These are phyloP conservation scores for Pocillopora verrucosa DNA, from an alignment of 64 coral and sea anemone genomes.

Conservation along the genomic window DNA sequence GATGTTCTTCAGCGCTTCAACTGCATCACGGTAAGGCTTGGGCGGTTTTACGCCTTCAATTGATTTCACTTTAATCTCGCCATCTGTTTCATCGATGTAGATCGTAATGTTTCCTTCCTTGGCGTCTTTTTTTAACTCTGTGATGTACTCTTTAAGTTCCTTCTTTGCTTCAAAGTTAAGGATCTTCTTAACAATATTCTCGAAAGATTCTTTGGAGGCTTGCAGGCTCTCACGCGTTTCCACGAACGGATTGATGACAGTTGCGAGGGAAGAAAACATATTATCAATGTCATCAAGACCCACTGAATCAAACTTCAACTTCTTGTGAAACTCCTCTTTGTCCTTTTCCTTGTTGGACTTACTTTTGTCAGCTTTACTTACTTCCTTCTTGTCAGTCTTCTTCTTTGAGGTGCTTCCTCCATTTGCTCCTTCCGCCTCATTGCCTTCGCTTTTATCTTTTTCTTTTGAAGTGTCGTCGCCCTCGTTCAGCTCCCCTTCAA, in stretches of 20 bases:
- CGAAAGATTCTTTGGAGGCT: slow-evolving; percentile 73
- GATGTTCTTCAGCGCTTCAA: slow-evolving; percentile 61
- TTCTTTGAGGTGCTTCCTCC: neutral
- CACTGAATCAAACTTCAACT: slow-evolving; percentile 53
- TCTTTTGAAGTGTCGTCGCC: slow-evolving; percentile 7
- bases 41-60: slow-evolving; percentile 76
- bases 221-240: slow-evolving; percentile 65
- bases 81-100: slow-evolving; percentile 69
- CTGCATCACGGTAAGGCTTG: slow-evolving; percentile 72
- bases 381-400: too few species aligned
- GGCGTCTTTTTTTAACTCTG: slow-evolving; percentile 78
- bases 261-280: slow-evolving; percentile 63
- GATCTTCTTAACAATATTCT: slow-evolving; percentile 62
- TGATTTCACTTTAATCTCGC: slow-evolving; percentile 70
- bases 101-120: slow-evolving; percentile 82
- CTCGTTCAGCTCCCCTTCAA: slow-evolving; percentile 41
- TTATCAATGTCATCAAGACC: slow-evolving; percentile 78
- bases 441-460: neutral
- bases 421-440: slow-evolving; percentile 15
- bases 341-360: too few species aligned
- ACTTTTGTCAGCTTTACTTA: too few species aligned
- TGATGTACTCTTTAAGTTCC: slow-evolving; percentile 70
- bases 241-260: slow-evolving; percentile 65
- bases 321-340: too few species aligned
- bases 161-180: slow-evolving; percentile 67